Evolutionary conservation across 2,113 vertebrate species (phyloP).

Genomic region (Xenopus borealis): DNA sequence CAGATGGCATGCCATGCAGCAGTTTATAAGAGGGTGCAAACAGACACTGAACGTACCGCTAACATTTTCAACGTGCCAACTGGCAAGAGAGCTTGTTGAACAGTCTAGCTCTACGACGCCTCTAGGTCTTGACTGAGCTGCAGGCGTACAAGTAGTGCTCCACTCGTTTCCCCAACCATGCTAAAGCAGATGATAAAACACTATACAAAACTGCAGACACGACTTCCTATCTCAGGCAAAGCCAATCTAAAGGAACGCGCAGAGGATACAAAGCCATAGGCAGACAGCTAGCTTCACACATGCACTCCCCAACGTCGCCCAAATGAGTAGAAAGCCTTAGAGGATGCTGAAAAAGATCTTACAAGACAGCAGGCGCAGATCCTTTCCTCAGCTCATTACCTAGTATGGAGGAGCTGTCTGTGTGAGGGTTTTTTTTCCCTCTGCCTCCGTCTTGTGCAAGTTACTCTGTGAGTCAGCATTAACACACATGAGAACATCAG

Average conservation of each 20-base stretch:
- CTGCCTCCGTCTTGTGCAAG: constrained; percentile 52
- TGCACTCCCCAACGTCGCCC: background rate
- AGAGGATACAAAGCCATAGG: background rate
- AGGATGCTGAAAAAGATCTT: constrained; percentile 50
- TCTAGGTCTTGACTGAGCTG: background rate
- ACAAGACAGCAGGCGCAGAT: constrained; percentile 58
- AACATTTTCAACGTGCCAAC: background rate
- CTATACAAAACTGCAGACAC: constrained; percentile 14
- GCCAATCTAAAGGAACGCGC: too few species aligned
- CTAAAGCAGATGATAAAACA: background rate
- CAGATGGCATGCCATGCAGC: too few species aligned
- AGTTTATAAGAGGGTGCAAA: too few species aligned
- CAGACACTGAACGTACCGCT: too few species aligned
- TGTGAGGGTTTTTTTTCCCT: constrained; percentile 29
- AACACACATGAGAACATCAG: constrained; percentile 56
- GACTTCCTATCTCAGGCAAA: background rate
- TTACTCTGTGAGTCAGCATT: constrained; percentile 63
- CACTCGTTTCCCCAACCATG: background rate
- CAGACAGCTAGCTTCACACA: constrained; percentile 2
- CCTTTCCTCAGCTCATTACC: constrained; percentile 56
- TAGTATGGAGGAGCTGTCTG: constrained; percentile 54
- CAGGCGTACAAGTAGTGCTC: background rate
- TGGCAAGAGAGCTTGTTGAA: background rate
- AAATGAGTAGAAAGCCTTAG: background rate
- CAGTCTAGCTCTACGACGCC: background rate